These are phyloP conservation scores for Vanessa cardui DNA, from an alignment of 2,888 invertebrate genomes.

Conservation along the genomic window DNA sequence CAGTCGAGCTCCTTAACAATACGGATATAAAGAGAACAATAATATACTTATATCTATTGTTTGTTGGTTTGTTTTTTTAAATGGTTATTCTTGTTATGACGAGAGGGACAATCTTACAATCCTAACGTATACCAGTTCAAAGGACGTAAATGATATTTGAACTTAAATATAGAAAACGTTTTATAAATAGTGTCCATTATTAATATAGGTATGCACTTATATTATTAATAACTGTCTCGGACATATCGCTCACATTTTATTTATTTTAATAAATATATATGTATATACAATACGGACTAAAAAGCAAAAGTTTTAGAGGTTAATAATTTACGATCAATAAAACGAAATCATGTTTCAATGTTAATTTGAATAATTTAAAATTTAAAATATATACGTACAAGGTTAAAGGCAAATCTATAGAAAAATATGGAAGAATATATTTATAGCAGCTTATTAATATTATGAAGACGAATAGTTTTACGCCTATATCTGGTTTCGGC, in stretches of 20 bases:
- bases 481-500: background rate
- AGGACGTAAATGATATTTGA: too few relatives aligned
- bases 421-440: constrained; percentile 5
- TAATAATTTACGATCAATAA: background rate
- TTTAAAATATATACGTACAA: background rate
- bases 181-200: too few relatives aligned
- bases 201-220: too few relatives aligned
- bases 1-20: constrained; percentile 13
- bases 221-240: too few relatives aligned
- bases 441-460: background rate
- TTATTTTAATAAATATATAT: too few relatives aligned
- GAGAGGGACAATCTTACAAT: too few relatives aligned
- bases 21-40: constrained; percentile 14
- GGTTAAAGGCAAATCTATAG: constrained; percentile 2
- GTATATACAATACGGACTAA: too few relatives aligned
- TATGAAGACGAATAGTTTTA: background rate
- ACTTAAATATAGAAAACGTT: too few relatives aligned
- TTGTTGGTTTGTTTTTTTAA: constrained; percentile 1
- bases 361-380: background rate
- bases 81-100: too few relatives aligned
- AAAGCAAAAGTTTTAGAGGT: too few relatives aligned
- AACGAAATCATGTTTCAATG: background rate
- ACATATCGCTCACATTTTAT: too few relatives aligned
- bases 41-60: constrained; percentile 4
- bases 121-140: too few relatives aligned